phyloP scores from a whole-genome alignment of 2,888 invertebrate species.

The Acanthococcus lagerstroemiae region DNA sequence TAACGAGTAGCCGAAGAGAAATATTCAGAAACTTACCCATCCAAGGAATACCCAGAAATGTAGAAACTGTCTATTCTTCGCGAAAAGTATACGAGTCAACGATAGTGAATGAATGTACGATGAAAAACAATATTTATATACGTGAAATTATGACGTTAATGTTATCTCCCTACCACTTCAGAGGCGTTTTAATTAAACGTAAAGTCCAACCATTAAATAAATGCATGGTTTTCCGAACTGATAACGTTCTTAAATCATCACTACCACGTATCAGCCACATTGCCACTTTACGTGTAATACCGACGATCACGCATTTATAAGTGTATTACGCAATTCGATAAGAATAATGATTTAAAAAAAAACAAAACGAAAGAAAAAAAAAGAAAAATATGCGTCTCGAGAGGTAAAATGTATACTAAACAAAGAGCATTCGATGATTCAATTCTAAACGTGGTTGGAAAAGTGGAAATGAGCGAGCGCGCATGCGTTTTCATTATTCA shows the following conservation, averaged over 20 bases:
- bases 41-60: slow-evolving; percentile 31
- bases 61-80: slow-evolving; percentile 4
- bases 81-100: not conserved
- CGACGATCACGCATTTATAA: not conserved
- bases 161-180: slow-evolving; percentile 26
- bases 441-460: no score
- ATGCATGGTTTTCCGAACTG: not conserved
- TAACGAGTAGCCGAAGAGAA: not conserved
- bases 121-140: slow-evolving; percentile 9
- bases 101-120: not conserved
- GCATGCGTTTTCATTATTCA: no score
- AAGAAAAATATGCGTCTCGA: no score
- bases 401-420: no score
- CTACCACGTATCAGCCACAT: not conserved
- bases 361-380: not conserved
- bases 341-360: not conserved
- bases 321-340: not conserved
- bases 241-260: not conserved
- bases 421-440: no score
- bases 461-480: no score
- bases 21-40: slow-evolving; percentile 31
- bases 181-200: slow-evolving; percentile 16
- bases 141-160: not conserved
- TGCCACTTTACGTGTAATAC: not conserved
- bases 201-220: not conserved